phyloP scores from a whole-genome alignment of 2,888 invertebrate genomes.

The Acleris laterana region DNA sequence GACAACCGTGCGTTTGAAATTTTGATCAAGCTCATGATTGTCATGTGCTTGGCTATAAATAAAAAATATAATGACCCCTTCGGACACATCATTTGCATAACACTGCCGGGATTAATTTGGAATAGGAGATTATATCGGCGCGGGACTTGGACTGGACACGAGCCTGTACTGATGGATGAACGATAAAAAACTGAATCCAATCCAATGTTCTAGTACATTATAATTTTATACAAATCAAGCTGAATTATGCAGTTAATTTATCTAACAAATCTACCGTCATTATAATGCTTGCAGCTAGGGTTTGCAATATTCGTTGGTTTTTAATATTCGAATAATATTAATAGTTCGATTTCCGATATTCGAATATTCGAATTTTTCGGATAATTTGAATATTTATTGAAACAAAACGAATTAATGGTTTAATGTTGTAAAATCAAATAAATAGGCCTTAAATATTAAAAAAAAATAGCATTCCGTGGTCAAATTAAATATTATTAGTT shows the following conservation, averaged over 20 bases:
- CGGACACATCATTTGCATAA: slow-evolving; percentile 37
- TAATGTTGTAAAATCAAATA: too few relatives aligned
- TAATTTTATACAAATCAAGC: slow-evolving; percentile 13
- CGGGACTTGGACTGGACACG: slow-evolving; percentile 5
- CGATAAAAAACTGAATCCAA: slow-evolving; percentile 17
- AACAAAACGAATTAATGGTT: too few relatives aligned
- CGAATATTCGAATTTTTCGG: too few relatives aligned
- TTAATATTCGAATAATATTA: too few relatives aligned
- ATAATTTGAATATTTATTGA: too few relatives aligned
- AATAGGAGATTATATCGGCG: slow-evolving; percentile 28
- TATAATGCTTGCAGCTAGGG: too few relatives aligned
- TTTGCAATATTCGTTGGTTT: too few relatives aligned
- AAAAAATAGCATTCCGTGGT: too few relatives aligned
- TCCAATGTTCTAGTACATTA: slow-evolving; percentile 6
- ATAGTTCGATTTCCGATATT: too few relatives aligned
- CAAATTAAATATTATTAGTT: too few relatives aligned
- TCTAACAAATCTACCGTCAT: too few relatives aligned
- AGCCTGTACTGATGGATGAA: slow-evolving; percentile 13
- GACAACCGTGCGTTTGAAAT: slow-evolving; percentile 25
- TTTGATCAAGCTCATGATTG: slow-evolving; percentile 31
- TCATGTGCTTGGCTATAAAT: slow-evolving; percentile 26
- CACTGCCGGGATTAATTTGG: slow-evolving; percentile 37
- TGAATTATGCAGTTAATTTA: not conserved
- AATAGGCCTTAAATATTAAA: too few relatives aligned
- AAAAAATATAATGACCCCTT: slow-evolving; percentile 33